Evolutionary conservation across 2,113 vertebrate genomes (phyloP).

Genomic region (Perca fluviatilis): DNA sequence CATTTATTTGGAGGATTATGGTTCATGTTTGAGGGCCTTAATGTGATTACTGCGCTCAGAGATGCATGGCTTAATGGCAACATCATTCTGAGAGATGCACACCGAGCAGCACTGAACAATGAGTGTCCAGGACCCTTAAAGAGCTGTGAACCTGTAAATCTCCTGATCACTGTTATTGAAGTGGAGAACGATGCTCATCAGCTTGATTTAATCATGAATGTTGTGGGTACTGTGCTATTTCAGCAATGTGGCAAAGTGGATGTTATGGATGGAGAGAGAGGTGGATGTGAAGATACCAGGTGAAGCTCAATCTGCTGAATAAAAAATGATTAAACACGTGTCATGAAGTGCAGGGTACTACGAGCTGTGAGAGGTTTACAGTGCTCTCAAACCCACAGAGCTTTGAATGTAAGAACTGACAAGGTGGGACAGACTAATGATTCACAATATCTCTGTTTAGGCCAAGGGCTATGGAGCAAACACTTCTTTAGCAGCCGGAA

Average conservation of each 20-base stretch:
- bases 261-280: background rate
- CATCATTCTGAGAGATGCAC: background rate
- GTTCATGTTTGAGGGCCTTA: background rate
- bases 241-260: constrained; percentile 23
- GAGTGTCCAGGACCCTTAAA: background rate
- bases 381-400: background rate
- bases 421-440: constrained; percentile 2
- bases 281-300: background rate
- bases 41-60: constrained; percentile 13
- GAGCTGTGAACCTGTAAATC: constrained; percentile 20
- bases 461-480: constrained; percentile 4
- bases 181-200: constrained; percentile 32
- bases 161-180: background rate
- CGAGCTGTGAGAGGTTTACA: background rate
- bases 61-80: constrained; percentile 6
- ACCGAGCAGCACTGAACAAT: background rate
- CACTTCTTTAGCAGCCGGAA: background rate
- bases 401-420: background rate
- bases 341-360: background rate
- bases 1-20: background rate
- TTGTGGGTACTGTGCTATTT: constrained; percentile 18
- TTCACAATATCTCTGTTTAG: constrained; percentile 3
- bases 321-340: constrained; percentile 37
- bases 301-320: constrained; percentile 13
- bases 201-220: constrained; percentile 24